These are phyloP conservation scores for Pocota personata DNA, from an alignment of 2,888 invertebrate genomes.

Conservation along the genomic window DNA sequence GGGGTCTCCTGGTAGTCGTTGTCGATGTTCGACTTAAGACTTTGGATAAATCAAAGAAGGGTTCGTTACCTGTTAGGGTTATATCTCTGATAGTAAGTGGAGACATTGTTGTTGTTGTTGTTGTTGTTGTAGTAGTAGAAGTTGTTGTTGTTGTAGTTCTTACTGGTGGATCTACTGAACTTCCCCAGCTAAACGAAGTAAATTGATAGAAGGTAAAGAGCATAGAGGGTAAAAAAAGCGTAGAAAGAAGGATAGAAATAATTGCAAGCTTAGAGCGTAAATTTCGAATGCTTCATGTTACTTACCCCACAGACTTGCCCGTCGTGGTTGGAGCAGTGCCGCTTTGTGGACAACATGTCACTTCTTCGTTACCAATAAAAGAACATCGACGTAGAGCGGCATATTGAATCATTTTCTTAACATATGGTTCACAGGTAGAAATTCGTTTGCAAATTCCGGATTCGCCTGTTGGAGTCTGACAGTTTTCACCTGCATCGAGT, in stretches of 20 bases:
- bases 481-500: constrained; percentile 22
- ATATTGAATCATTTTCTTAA: constrained; percentile 28
- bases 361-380: constrained; percentile 75
- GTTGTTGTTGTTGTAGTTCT: not conserved
- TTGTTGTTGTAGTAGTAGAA: constrained; percentile 51
- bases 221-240: not conserved
- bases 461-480: constrained; percentile 22
- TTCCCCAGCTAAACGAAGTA: constrained; percentile 6
- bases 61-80: constrained; percentile 49
- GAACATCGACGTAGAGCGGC: constrained; percentile 77
- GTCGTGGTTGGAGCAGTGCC: not conserved
- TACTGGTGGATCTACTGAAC: not conserved
- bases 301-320: not conserved
- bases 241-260: constrained; percentile 11
- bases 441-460: constrained; percentile 76
- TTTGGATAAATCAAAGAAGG: constrained; percentile 75
- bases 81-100: constrained; percentile 67
- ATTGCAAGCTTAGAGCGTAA: constrained; percentile 1
- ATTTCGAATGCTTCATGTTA: not conserved
- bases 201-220: constrained; percentile 1
- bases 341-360: constrained; percentile 78
- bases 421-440: constrained; percentile 30
- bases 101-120: constrained; percentile 60
- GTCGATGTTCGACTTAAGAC: constrained; percentile 22
- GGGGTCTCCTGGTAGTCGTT: not conserved